Percentiles rank a stretch among this genome's conserved stretches.
These are phyloP conservation scores for Rhinichthys klamathensis DNA, from an alignment of 2,113 vertebrate species.

Conservation along the genomic window DNA sequence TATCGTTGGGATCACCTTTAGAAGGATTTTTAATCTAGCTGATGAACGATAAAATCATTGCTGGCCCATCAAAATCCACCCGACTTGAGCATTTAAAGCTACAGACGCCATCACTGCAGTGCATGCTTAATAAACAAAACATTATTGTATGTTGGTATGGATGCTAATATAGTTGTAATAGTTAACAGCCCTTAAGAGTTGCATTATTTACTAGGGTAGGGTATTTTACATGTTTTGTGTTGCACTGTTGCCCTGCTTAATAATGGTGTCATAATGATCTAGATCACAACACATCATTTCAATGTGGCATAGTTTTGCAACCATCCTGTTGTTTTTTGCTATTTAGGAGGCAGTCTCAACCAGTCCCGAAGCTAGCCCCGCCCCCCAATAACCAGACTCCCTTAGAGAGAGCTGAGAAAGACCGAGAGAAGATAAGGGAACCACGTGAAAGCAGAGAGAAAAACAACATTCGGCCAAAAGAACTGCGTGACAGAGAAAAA, in stretches of 20 bases:
- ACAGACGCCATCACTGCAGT: no score
- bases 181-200: neutral
- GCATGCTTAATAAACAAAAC: no score
- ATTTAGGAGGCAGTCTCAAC: conserved; percentile 53
- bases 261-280: neutral
- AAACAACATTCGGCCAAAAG: conserved; percentile 68
- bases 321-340: neutral
- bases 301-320: neutral
- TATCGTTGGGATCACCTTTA: neutral
- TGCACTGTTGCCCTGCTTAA: neutral
- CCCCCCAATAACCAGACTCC: conserved; percentile 69
- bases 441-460: conserved; percentile 70
- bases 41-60: neutral
- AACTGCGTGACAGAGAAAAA: conserved; percentile 69
- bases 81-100: neutral
- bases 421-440: conserved; percentile 50
- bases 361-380: conserved; percentile 68
- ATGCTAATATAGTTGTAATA: neutral
- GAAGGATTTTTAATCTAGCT: neutral
- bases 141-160: neutral
- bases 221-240: neutral
- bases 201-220: neutral
- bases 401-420: conserved; percentile 70
- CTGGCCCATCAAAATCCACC: neutral
- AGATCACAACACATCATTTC: no score